Base-by-base conservation (phyloP, 1,140 invertebrate species). In the Lasioglossum baleicum region DNA sequence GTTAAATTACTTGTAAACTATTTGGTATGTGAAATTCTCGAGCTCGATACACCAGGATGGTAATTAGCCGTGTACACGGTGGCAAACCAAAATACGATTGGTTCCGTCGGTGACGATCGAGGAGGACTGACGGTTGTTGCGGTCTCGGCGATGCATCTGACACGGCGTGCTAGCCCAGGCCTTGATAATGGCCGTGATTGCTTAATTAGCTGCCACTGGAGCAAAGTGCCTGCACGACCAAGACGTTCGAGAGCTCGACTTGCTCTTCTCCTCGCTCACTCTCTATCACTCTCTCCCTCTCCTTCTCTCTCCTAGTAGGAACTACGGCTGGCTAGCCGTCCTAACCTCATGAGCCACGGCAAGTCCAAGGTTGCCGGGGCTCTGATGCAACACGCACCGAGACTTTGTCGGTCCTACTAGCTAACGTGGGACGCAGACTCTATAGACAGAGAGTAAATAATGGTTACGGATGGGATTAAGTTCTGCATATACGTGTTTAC, bases 281-380 rank as follows among this genome's bases (percentile, higher is more conserved):
- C 51, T 53, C 51, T 4, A 13, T 4, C 51, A 17, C 51, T 17
- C 15, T 53, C n/a, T n/a, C n/a, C n/a, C n/a, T n/a, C 51, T 5
- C 44, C 2, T 13, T 10, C 44, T 48, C 44, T 15, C 51, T 17
- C 51, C 3, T 70, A 72, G 84, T 83, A 91, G 90, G 90, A 91
- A 91, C 88, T 91, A 91, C 88, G 90, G 90, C 86, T 91, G 90
- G 90, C 88, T 91, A 89, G 85, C 84, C 88, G 83, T 88, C 83
- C 86, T 88, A 89, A 86, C 88, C 86, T 90, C 88, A 83, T 80
- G 86, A 82, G 88, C 82, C 76, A 82, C 65, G 67, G 83, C 90
- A 91, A 91, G 90, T 91, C 89, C 90, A 91, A 91, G 90, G 90
- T 90, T 91, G 82, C 70, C 75, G 82, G 64, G 66, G 78, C 79